phyloP scores from a whole-genome alignment of 1,140 invertebrate species.

The Druon quercuslanigerum region DNA sequence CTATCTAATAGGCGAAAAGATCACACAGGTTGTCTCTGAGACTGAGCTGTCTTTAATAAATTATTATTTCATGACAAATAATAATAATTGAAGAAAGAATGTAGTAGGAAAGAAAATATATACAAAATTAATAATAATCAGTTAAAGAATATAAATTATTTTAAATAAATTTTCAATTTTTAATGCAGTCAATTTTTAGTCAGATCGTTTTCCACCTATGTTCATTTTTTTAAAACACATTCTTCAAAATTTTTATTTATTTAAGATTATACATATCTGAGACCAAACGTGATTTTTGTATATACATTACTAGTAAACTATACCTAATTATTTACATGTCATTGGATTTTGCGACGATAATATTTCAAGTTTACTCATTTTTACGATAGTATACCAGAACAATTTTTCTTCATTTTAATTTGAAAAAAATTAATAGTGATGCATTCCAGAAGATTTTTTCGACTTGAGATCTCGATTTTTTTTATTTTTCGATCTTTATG shows the following conservation, averaged over 20 bases:
- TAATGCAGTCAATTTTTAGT: background rate
- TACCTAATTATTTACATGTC: slow-evolving; percentile 19
- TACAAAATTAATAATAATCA: too few species aligned
- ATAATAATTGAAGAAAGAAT: too few species aligned
- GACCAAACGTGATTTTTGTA: slow-evolving; percentile 6
- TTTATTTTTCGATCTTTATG: too few species aligned
- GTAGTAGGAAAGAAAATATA: too few species aligned
- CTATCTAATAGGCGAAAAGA: too few species aligned
- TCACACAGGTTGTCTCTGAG: too few species aligned
- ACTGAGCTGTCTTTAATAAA: too few species aligned
- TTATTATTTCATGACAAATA: too few species aligned
- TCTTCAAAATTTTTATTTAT: slow-evolving; percentile 6
- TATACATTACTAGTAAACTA: slow-evolving; percentile 8
- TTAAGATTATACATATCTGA: background rate
- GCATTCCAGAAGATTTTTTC: too few species aligned
- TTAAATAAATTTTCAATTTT: too few species aligned
- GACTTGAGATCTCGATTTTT: too few species aligned
- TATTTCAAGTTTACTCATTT: background rate
- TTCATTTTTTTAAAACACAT: slow-evolving; percentile 13
- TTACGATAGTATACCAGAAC: background rate
- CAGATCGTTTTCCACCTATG: slow-evolving; percentile 12
- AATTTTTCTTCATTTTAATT: background rate
- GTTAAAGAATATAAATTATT: too few species aligned
- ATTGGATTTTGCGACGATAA: slow-evolving; percentile 6
- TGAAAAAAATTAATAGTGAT: background rate